Conservation (phyloP, 2,113 vertebrate genomes). For the Thunnus thynnus region DNA sequence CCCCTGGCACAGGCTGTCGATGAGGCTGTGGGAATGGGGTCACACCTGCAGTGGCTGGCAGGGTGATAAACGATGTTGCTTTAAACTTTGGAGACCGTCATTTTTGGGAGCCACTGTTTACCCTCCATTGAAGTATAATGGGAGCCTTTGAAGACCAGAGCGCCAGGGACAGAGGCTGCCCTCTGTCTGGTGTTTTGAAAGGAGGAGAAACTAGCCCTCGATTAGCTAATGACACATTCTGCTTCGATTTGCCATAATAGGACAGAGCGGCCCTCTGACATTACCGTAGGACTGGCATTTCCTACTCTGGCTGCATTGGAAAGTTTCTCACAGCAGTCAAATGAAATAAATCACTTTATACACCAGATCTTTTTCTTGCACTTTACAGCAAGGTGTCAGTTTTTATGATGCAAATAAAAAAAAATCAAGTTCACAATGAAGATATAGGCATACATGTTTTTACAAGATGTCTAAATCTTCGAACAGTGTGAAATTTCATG, state of each 20-base stretch:
- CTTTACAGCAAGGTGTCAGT: background rate
- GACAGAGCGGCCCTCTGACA: constrained; percentile 85
- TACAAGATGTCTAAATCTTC: background rate
- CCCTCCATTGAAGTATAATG: constrained; percentile 82
- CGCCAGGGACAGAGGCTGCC: constrained; percentile 78
- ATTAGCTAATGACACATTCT: constrained; percentile 88
- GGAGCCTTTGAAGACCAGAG: constrained; percentile 83
- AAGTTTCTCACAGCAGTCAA: constrained; percentile 65
- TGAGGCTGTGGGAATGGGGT: constrained; percentile 83
- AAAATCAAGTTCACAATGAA: background rate
- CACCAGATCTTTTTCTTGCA: background rate
- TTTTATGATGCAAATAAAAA: constrained; percentile 2
- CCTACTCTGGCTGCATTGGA: constrained; percentile 59
- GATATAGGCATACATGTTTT: background rate
- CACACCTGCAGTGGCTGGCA: constrained; percentile 86
- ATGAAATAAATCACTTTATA: constrained; percentile 34
- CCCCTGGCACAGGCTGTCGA: constrained; percentile 13
- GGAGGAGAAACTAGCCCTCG: constrained; percentile 82
- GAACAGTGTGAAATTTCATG: background rate
- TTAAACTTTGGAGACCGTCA: constrained; percentile 85
- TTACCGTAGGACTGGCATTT: constrained; percentile 74
- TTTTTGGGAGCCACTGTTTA: constrained; percentile 86
- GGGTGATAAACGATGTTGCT: constrained; percentile 90
- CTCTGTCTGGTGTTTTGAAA: constrained; percentile 84
- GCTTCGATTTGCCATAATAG: constrained; percentile 87